A percentile compares a stretch with the other conserved stretches of the same genome.
phyloP scores from a whole-genome alignment of 2,113 vertebrate genomes.

The Chroicocephalus ridibundus region DNA sequence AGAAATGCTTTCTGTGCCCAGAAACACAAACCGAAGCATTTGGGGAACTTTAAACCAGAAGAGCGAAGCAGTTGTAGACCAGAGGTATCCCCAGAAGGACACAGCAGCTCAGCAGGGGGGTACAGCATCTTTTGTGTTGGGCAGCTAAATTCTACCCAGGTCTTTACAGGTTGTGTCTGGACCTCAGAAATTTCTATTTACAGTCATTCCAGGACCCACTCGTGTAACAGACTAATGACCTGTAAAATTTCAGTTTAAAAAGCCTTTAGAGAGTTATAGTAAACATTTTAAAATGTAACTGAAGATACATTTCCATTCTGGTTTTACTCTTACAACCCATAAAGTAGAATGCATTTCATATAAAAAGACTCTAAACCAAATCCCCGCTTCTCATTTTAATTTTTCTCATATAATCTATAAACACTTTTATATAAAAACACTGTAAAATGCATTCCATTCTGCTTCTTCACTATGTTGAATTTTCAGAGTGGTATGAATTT shows the following conservation, averaged over 20 bases:
- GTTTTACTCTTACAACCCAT: slow-evolving; percentile 3
- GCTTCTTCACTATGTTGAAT: not conserved
- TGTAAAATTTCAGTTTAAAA: slow-evolving; percentile 26
- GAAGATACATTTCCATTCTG: slow-evolving; percentile 13
- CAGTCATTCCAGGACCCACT: not conserved
- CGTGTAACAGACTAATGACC: not conserved
- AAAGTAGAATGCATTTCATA: slow-evolving; percentile 15
- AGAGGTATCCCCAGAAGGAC: not conserved
- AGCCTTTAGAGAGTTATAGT: not conserved
- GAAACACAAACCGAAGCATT: not conserved
- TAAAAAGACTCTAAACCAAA: not conserved
- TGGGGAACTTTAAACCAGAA: not conserved
- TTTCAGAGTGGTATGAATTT: not conserved
- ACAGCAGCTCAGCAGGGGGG: not conserved
- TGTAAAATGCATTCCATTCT: not conserved
- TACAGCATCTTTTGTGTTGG: not conserved
- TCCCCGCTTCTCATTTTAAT: not conserved
- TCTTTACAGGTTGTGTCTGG: not conserved
- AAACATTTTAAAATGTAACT: not conserved
- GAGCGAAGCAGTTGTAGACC: not conserved
- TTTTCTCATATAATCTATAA: not conserved
- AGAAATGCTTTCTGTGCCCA: not conserved
- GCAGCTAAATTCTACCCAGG: not conserved
- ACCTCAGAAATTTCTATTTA: not conserved
- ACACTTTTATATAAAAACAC: not conserved